Conservation (phyloP, 2,113 vertebrate genomes). For the Phainopepla nitens region DNA sequence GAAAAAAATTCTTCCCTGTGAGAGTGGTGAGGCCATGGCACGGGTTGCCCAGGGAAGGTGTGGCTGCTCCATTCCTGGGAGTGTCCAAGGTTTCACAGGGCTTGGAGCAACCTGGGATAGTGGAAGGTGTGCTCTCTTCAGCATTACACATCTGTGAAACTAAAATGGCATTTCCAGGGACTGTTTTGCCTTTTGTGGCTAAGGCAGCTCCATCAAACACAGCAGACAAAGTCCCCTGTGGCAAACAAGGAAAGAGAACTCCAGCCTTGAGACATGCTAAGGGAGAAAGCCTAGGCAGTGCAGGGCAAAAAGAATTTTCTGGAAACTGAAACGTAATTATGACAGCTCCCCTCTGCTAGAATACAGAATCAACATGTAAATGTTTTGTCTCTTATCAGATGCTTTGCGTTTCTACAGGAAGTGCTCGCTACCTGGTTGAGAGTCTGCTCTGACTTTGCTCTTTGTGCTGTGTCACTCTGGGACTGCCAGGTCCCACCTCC, state of each 20-base stretch:
- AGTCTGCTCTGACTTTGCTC: neutral
- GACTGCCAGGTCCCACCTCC: neutral
- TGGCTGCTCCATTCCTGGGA: neutral
- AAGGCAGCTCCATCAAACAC: neutral
- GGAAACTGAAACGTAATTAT: neutral
- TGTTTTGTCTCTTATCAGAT: neutral
- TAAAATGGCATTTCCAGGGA: neutral
- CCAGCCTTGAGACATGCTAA: neutral
- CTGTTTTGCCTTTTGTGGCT: neutral
- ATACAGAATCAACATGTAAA: neutral
- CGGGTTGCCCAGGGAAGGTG: neutral
- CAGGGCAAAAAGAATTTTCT: neutral
- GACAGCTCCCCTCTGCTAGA: neutral
- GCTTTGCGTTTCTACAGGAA: neutral
- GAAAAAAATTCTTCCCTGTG: neutral
- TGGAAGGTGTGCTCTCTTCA: neutral
- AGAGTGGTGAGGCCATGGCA: neutral
- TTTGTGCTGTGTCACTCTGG: neutral
- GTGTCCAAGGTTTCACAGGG: rapidly evolving
- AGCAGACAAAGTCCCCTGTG: neutral
- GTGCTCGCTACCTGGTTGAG: neutral
- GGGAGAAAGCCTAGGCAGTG: neutral
- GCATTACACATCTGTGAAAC: neutral
- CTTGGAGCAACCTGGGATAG: neutral
- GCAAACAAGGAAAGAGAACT: neutral